Base-by-base conservation (phyloP, 2,888 invertebrate species). In the Myathropa florea region DNA sequence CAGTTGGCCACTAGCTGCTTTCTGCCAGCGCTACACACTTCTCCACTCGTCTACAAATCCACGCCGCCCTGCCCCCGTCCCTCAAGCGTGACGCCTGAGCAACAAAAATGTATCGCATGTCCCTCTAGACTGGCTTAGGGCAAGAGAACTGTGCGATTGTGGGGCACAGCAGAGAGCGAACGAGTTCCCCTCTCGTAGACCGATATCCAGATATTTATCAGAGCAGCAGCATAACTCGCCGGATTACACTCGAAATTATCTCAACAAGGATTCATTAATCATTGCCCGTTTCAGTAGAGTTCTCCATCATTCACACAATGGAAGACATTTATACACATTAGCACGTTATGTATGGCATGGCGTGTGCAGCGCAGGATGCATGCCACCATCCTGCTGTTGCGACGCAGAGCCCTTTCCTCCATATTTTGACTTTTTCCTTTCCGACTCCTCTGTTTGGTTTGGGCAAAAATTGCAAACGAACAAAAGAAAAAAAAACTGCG, bases 171-270 rank as follows among this genome's bases (percentile, higher is more conserved):
- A 10, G 9, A 1, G 1, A 30, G 30, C 10, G 10, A 33, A 10
- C 12, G 33, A 33, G 33, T 33, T 9, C 33, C 18, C 18, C 18
- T 0, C 46, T 18, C 9, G 18, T 46, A 46, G 65, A 67, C 80
- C 80, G 67, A 80, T 80, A 80, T 67, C 71, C 60, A 71, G 86
- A 86, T 79, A 86, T 83, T 88, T 83, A 86, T 83, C 86, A 83
- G 75, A 78, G 79, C 75, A 79, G 78, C 65, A 78, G 73, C 88
- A 89, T 89, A 89, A 88, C 88, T 89, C 77, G 88, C 85, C 80
- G 88, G 89, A 89, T 88, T 88, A 89, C 88, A 88, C 88, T 88
- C 83, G 79, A 88, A 89, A 89, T 88, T 88, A 89, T 89, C 88
- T 88, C 76, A 84, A 88, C 89, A 88, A 88, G 86, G 83, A 83